phyloP scores from a whole-genome alignment of 2,888 invertebrate genomes.

The Hemicrepidius hirtus region DNA sequence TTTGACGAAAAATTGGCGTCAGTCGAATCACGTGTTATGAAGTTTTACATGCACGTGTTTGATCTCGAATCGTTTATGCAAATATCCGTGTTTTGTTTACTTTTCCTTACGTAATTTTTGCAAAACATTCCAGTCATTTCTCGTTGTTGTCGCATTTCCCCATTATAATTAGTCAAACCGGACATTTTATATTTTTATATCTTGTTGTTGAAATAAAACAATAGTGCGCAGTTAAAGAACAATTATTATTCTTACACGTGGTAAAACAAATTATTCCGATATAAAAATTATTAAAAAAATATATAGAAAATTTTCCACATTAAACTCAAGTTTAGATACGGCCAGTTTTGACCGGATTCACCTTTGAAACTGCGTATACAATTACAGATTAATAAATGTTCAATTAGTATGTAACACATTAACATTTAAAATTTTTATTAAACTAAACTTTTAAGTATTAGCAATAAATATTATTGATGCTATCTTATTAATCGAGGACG shows the following conservation, averaged over 20 bases:
- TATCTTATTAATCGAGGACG: background rate
- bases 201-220: background rate
- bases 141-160: conserved; percentile 6
- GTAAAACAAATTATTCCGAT: background rate
- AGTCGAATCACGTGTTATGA: background rate
- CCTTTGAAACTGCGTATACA: background rate
- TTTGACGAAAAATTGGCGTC: conserved; percentile 1
- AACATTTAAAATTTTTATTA: background rate
- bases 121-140: background rate
- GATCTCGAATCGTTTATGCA: background rate
- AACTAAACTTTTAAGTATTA: background rate
- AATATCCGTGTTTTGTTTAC: background rate
- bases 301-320: background rate
- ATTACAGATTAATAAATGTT: background rate
- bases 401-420: conserved; percentile 5
- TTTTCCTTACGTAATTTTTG: background rate
- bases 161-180: background rate
- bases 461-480: background rate
- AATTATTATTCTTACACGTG: background rate
- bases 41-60: background rate
- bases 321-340: background rate
- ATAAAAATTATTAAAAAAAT: background rate
- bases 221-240: conserved; percentile 1
- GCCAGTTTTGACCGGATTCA: background rate
- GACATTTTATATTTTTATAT: background rate